Conservation (phyloP, 2,797 vertebrate genomes). For the Danio choprae region DNA sequence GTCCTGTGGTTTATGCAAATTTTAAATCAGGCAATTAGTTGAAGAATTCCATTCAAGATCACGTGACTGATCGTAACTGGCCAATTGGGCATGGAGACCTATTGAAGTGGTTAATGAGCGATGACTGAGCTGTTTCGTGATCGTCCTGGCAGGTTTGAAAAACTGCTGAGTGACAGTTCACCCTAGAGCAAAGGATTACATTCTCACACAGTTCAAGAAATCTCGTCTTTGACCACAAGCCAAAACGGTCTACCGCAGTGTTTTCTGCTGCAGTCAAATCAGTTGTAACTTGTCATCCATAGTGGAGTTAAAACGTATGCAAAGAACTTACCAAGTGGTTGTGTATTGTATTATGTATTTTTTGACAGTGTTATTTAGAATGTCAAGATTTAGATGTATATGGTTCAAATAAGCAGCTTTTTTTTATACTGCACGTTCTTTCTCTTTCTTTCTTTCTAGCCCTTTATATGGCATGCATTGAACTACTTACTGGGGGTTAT, state of each 20-base stretch:
- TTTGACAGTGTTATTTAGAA: too few species aligned
- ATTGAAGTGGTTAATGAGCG: constrained; percentile 23
- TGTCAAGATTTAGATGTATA: too few species aligned
- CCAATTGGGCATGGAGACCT: constrained; percentile 28
- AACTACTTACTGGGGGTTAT: too few species aligned
- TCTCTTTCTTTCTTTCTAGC: too few species aligned
- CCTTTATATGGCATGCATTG: too few species aligned
- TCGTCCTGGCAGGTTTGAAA: constrained; percentile 19
- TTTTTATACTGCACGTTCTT: too few species aligned
- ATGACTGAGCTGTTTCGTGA: constrained; percentile 14
- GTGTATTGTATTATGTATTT: too few species aligned
- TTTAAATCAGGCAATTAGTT: too few species aligned
- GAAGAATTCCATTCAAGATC: background rate
- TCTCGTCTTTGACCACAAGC: constrained; percentile 36
- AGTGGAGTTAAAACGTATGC: background rate
- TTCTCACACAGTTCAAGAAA: constrained; percentile 28
- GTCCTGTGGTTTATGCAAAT: too few species aligned
- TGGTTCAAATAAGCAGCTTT: too few species aligned
- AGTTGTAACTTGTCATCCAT: background rate
- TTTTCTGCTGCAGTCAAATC: background rate
- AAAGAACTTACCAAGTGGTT: too few species aligned
- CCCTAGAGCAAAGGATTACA: constrained; percentile 34
- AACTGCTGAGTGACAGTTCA: constrained; percentile 16
- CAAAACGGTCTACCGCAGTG: constrained; percentile 9
- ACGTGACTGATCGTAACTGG: background rate